Conservation (phyloP, 2,888 invertebrate genomes). For the Gari tellinella region DNA sequence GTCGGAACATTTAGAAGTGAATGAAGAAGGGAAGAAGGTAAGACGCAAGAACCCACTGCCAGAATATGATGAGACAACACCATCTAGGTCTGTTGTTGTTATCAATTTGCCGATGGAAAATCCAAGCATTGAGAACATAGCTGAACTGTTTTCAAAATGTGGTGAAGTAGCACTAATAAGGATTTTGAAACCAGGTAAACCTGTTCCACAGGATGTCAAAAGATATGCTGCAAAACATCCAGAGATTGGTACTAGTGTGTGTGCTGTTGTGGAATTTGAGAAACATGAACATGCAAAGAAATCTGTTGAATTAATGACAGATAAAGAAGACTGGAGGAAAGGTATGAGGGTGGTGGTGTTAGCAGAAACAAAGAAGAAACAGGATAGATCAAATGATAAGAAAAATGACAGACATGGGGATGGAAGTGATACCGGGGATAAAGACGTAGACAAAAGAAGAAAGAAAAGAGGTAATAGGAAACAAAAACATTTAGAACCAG, state of each 20-base stretch:
- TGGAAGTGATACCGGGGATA: constrained; percentile 69
- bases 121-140: constrained; percentile 95
- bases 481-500: constrained; percentile 75
- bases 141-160: constrained; percentile 93
- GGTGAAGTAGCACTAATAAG: constrained; percentile 96
- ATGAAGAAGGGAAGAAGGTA: constrained; percentile 95
- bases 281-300: constrained; percentile 93
- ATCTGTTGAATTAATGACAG: constrained; percentile 87
- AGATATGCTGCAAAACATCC: constrained; percentile 96
- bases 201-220: constrained; percentile 95
- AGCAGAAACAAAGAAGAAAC: constrained; percentile 76
- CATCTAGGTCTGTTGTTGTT: constrained; percentile 95
- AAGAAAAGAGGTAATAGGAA: constrained; percentile 69
- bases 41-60: constrained; percentile 93
- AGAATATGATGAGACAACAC: constrained; percentile 95
- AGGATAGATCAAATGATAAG: constrained; percentile 63
- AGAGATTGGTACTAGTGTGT: constrained; percentile 92
- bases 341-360: constrained; percentile 83
- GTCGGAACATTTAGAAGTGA: constrained; percentile 93
- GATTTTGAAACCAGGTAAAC: constrained; percentile 94
- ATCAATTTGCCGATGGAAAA: constrained; percentile 93
- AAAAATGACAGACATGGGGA: constrained; percentile 62
- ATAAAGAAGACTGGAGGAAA: constrained; percentile 82
- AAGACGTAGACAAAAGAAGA: constrained; percentile 73
- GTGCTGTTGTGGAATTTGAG: constrained; percentile 96